Percentiles rank a stretch among this genome's conserved stretches.
phyloP scores from a whole-genome alignment of 2,797 vertebrate species.

The Natrix natrix region DNA sequence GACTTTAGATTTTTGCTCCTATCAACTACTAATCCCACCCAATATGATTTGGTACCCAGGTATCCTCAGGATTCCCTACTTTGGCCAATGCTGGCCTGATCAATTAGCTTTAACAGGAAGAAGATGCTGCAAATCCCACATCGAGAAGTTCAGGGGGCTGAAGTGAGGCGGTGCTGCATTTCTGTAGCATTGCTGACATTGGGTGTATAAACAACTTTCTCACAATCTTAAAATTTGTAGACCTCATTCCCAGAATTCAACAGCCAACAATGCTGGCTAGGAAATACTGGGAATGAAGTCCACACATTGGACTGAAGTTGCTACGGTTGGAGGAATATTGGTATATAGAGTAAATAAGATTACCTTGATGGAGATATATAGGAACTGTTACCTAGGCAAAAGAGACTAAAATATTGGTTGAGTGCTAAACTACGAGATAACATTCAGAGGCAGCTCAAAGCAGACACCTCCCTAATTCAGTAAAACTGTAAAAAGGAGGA shows the following conservation, averaged over 20 bases:
- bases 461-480: neutral
- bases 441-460: neutral
- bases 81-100: neutral
- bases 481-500: neutral
- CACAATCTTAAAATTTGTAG: neutral
- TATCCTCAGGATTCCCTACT: neutral
- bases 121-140: neutral
- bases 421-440: neutral
- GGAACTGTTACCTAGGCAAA: neutral
- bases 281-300: neutral
- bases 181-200: neutral
- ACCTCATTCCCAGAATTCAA: neutral
- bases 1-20: neutral
- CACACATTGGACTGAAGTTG: neutral
- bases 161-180: neutral
- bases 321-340: neutral
- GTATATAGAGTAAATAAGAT: neutral
- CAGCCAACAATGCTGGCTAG: neutral
- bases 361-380: neutral
- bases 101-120: neutral
- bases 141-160: neutral
- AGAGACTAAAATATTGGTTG: neutral
- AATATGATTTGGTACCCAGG: neutral
- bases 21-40: neutral
- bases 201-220: neutral